Evolutionary conservation across 2,113 vertebrate species (phyloP).

Genomic region (Triplophysa rosa): DNA sequence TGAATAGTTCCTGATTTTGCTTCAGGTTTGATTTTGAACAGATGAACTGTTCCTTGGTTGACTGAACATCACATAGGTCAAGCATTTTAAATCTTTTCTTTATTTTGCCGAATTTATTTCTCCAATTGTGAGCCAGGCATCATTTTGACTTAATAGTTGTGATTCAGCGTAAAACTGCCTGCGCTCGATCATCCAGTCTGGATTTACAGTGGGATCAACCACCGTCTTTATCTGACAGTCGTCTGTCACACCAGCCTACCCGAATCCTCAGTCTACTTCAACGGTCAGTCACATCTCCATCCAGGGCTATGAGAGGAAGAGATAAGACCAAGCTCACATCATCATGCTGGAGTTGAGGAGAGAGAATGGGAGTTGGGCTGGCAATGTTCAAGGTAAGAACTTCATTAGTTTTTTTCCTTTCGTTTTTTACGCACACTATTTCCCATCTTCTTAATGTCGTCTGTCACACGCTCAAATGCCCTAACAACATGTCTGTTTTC

Average conservation of each 20-base stretch:
- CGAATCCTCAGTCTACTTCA: constrained; percentile 64
- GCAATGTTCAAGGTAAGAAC: constrained; percentile 79
- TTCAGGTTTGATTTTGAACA: constrained; percentile 3
- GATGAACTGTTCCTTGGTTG: neutral
- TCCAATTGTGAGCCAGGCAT: constrained; percentile 13
- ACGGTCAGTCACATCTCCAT: constrained; percentile 69
- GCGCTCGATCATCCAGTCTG: constrained; percentile 29
- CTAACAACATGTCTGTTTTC: neutral
- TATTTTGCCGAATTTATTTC: neutral
- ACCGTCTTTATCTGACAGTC: constrained; percentile 23
- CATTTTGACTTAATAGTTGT: constrained; percentile 32
- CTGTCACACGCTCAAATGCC: neutral
- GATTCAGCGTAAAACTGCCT: neutral
- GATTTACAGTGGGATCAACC: constrained; percentile 44
- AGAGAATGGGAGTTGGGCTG: constrained; percentile 77
- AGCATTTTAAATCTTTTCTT: constrained; percentile 9
- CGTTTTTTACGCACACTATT: neutral
- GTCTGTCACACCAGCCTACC: constrained; percentile 24
- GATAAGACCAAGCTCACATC: constrained; percentile 73
- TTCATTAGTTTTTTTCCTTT: neutral
- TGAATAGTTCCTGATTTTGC: neutral
- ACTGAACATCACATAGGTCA: neutral
- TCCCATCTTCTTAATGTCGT: neutral
- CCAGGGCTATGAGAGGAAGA: constrained; percentile 82
- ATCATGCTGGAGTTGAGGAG: constrained; percentile 82